Evolutionary conservation across 2,888 invertebrate genomes (phyloP).

Genomic region (Argyresthia goedartella): DNA sequence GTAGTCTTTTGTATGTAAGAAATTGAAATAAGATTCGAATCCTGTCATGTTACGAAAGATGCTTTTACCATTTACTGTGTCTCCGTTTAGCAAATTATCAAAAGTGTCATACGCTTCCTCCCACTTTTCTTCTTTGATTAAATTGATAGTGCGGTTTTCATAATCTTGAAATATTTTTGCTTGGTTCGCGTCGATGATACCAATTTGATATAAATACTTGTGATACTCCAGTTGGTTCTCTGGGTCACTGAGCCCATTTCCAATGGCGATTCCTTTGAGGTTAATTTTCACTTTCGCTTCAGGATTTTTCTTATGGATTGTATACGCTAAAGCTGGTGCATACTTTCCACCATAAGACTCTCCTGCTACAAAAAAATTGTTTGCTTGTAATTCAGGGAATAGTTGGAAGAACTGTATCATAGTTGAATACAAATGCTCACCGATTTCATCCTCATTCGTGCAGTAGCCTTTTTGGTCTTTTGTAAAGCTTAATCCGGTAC

Average conservation of each 20-base stretch:
- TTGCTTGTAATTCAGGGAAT: conserved; percentile 80
- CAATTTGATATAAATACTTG: conserved; percentile 84
- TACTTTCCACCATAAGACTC: conserved; percentile 90
- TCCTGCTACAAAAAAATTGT: conserved; percentile 89
- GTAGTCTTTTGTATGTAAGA: conserved; percentile 73
- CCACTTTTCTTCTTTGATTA: conserved; percentile 76
- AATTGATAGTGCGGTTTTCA: conserved; percentile 69
- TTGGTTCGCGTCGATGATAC: conserved; percentile 76
- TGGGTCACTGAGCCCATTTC: conserved; percentile 86
- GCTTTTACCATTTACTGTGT: conserved; percentile 70
- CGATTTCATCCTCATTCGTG: conserved; percentile 83
- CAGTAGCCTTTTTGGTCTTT: conserved; percentile 82
- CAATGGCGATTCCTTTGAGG: conserved; percentile 79
- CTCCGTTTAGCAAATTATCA: conserved; percentile 78
- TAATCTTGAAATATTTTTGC: conserved; percentile 70
- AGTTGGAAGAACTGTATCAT: conserved; percentile 86
- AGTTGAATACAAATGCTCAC: conserved; percentile 81
- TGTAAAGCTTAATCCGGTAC: conserved; percentile 93
- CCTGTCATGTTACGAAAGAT: conserved; percentile 82
- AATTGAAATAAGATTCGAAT: conserved; percentile 82
- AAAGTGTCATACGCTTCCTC: conserved; percentile 79
- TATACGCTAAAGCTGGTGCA: conserved; percentile 81
- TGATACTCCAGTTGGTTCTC: conserved; percentile 82
- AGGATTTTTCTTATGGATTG: conserved; percentile 77
- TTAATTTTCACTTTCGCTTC: conserved; percentile 77